Evolutionary conservation across 1,140 invertebrate species (phyloP).

Genomic region (Formica exsecta): DNA sequence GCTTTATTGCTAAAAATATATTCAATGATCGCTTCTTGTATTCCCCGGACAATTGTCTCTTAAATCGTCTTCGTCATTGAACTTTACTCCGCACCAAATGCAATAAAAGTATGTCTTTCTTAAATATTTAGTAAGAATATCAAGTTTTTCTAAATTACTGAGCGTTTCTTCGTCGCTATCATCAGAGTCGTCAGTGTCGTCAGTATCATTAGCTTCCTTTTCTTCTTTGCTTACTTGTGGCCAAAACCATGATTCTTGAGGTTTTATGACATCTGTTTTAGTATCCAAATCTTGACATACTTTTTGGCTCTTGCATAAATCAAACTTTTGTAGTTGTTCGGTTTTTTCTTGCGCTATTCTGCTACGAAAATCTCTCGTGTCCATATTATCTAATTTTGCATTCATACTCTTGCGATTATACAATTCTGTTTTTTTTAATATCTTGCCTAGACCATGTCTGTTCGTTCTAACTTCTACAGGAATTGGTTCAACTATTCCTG

Average conservation of each 20-base stretch:
- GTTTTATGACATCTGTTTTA: conserved; percentile 86
- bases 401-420: conserved; percentile 72
- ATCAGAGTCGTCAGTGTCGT: conserved; percentile 80
- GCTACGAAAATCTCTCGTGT: conserved; percentile 88
- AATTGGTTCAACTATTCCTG: conserved; percentile 91
- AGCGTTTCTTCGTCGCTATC: conserved; percentile 80
- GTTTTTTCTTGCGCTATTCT: conserved; percentile 87
- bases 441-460: conserved; percentile 91
- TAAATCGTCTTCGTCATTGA: conserved; percentile 89
- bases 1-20: conserved; percentile 7
- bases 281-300: conserved; percentile 92
- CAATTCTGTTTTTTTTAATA: conserved; percentile 86
- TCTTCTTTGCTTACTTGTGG: conserved; percentile 71
- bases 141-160: conserved; percentile 87
- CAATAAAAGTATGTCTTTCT: conserved; percentile 91
- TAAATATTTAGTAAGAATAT: conserved; percentile 90
- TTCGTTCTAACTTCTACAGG: conserved; percentile 90
- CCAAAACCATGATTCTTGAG: conserved; percentile 91
- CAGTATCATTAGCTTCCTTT: conserved; percentile 79
- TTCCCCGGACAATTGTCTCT: conserved; percentile 90
- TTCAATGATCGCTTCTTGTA: conserved; percentile 89
- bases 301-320: conserved; percentile 91
- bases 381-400: conserved; percentile 84
- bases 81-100: conserved; percentile 92
- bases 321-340: conserved; percentile 87